Evolutionary conservation across 2,888 invertebrate genomes (phyloP).

Genomic region (Drosophila parthenogenetica): DNA sequence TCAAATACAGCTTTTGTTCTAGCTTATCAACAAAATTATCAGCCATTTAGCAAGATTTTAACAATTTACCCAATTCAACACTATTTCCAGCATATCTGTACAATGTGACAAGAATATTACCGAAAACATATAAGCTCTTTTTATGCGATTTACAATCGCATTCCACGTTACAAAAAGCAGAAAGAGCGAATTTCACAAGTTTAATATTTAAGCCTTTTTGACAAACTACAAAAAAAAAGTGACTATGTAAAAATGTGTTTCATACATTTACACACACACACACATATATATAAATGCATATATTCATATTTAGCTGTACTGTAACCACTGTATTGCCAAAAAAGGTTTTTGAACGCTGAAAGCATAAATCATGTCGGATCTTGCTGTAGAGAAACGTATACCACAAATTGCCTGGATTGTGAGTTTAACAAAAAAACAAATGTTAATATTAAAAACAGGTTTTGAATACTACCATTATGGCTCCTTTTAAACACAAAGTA

Average conservation of each 20-base stretch:
- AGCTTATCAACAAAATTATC: conserved; percentile 3
- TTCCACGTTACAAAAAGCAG: conserved; percentile 8
- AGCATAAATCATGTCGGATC: conserved; percentile 42
- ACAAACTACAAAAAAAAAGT: conserved; percentile 14
- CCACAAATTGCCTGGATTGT: conserved; percentile 36
- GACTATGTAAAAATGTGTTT: background rate
- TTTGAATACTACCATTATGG: conserved; percentile 27
- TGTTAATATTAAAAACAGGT: conserved; percentile 9
- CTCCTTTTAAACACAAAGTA: conserved; percentile 11
- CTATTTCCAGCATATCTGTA: background rate
- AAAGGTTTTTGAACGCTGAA: conserved; percentile 7
- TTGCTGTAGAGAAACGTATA: conserved; percentile 7
- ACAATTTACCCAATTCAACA: background rate
- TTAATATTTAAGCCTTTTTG: conserved; percentile 15
- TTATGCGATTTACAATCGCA: conserved; percentile 8
- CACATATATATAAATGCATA: background rate
- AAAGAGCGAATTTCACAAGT: background rate
- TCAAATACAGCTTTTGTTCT: background rate
- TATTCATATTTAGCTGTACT: background rate
- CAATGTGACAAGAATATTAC: conserved; percentile 4
- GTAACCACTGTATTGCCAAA: conserved; percentile 5
- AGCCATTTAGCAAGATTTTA: background rate
- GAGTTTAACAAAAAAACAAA: conserved; percentile 12
- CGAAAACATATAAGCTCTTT: background rate
- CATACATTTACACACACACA: background rate